Conservation (phyloP, 2,797 vertebrate genomes). For the Spatula clypeata region DNA sequence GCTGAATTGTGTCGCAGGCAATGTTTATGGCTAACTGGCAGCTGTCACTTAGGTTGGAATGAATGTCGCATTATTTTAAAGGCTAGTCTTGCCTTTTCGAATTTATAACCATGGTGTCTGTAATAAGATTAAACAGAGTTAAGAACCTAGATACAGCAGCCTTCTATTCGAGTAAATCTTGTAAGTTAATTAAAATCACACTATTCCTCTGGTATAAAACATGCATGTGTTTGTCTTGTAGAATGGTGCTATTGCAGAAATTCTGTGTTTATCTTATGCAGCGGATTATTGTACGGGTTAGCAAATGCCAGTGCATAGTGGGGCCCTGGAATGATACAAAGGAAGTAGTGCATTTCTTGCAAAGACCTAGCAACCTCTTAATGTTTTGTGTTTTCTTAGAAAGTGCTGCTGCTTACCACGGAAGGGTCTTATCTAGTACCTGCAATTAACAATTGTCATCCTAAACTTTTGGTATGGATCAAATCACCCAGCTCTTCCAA, state of each 20-base stretch:
- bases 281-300: not conserved
- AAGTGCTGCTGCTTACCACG: not conserved
- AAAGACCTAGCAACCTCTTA: not conserved
- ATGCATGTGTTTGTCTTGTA: not conserved
- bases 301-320: not conserved
- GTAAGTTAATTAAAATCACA: constrained; percentile 10
- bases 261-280: not conserved
- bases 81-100: not conserved
- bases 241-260: not conserved
- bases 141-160: constrained; percentile 12
- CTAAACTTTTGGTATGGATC: not conserved
- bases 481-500: not conserved
- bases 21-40: not conserved
- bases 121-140: constrained; percentile 1
- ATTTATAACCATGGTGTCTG: not conserved
- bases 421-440: not conserved
- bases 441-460: not conserved
- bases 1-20: not conserved
- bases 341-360: not conserved
- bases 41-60: not conserved
- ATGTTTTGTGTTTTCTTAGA: not conserved
- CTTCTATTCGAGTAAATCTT: not conserved
- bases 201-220: not conserved
- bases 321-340: not conserved
- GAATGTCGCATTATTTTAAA: not conserved